Percentiles rank a stretch among this genome's conserved stretches.
Evolutionary conservation across 2,888 invertebrate genomes (phyloP).

Genomic region (Amiota minor): DNA sequence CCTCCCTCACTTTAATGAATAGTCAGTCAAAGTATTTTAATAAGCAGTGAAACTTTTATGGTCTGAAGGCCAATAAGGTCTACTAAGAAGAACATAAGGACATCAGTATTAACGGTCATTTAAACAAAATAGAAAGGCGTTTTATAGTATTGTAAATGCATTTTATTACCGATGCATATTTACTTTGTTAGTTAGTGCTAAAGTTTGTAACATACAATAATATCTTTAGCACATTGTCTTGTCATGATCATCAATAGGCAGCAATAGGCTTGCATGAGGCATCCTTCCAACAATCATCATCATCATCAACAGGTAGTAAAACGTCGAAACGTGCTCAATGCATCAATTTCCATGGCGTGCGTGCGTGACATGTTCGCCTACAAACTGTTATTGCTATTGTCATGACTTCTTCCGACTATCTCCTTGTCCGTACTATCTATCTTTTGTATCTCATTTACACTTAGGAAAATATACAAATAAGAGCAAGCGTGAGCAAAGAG

Average conservation of each 20-base stretch:
- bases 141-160: not conserved
- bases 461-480: not conserved
- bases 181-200: no score
- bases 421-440: no score
- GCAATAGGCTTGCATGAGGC: constrained; percentile 38
- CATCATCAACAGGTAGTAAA: constrained; percentile 70
- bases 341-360: constrained; percentile 57
- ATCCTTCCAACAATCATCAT: constrained; percentile 41
- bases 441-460: no score
- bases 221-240: not conserved
- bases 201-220: no score
- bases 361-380: constrained; percentile 62
- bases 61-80: constrained; percentile 12
- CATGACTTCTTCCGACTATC: no score
- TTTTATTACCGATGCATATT: no score
- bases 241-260: constrained; percentile 29
- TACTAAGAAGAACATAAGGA: no score
- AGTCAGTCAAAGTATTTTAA: constrained; percentile 51
- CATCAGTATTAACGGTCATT: no score
- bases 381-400: constrained; percentile 18
- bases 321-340: constrained; percentile 67
- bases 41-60: constrained; percentile 43
- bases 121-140: constrained; percentile 2
- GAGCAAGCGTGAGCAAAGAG: constrained; percentile 5
- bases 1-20: no score